Conservation (phyloP, 2,888 invertebrate species). For the Pristionchus maxplancki region DNA sequence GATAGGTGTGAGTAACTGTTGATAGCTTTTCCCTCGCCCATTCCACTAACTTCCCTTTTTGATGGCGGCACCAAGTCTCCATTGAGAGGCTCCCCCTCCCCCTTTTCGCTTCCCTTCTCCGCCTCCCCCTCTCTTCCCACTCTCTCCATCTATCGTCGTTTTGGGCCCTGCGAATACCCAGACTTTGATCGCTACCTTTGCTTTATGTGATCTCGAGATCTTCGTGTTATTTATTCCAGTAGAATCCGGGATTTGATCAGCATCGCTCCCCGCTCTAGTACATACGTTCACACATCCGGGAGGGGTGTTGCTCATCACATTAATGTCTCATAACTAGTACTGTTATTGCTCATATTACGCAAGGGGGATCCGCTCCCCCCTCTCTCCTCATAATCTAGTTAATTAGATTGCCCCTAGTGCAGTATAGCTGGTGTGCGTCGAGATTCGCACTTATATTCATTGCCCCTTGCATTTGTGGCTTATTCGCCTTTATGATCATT, state of each 20-base stretch:
- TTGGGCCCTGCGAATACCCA: background rate
- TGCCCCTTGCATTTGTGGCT: background rate
- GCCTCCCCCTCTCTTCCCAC: background rate
- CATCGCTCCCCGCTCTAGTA: background rate
- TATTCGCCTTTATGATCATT: background rate
- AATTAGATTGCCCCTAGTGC: slow-evolving; percentile 20
- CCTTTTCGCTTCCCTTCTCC: background rate
- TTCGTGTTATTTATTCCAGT: background rate
- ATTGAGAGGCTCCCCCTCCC: background rate
- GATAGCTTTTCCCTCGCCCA: background rate
- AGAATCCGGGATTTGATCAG: background rate
- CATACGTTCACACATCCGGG: background rate
- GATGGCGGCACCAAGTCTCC: background rate
- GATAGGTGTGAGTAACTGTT: background rate
- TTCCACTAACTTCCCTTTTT: background rate
- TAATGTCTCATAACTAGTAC: slow-evolving; percentile 37
- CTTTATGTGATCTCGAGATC: background rate
- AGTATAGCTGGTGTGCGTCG: background rate
- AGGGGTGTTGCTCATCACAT: slow-evolving; percentile 45
- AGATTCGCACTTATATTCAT: background rate
- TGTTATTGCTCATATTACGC: slow-evolving; percentile 28
- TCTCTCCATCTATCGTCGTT: background rate
- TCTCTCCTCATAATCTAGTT: slow-evolving; percentile 19
- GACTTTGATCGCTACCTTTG: background rate
- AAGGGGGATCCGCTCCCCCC: background rate